Conservation (phyloP, 2,888 invertebrate species). For the Poecilus cupreus region DNA sequence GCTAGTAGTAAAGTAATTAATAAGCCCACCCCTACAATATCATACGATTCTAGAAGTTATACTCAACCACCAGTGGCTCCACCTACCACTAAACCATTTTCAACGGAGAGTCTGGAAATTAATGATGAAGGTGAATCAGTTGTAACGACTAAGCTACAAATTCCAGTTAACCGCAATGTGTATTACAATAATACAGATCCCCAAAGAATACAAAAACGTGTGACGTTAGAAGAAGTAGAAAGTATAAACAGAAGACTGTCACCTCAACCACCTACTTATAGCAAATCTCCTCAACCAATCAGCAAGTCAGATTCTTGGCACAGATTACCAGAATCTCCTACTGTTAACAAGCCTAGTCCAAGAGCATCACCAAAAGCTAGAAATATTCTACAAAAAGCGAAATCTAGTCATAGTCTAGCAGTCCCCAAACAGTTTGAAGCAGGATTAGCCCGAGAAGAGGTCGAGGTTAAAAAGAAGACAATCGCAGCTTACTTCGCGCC, state of each 20-base stretch:
- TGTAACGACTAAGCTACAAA: conserved; percentile 72
- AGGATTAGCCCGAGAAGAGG: conserved; percentile 79
- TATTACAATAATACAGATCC: conserved; percentile 49
- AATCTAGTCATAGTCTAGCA: conserved; percentile 84
- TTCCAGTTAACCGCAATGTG: conserved; percentile 67
- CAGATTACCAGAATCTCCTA: conserved; percentile 70
- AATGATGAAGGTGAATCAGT: conserved; percentile 71
- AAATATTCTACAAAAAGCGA: conserved; percentile 76
- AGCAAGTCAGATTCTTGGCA: conserved; percentile 89
- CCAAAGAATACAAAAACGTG: background rate
- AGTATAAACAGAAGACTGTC: conserved; percentile 6
- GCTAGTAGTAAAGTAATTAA: no score
- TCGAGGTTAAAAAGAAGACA: conserved; percentile 82
- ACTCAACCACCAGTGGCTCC: background rate
- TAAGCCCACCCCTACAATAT: no score
- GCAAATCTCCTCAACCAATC: conserved; percentile 68
- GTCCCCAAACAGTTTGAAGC: conserved; percentile 89
- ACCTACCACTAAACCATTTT: background rate
- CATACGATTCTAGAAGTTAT: no score
- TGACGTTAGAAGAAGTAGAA: conserved; percentile 33
- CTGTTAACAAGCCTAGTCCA: conserved; percentile 68
- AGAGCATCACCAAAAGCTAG: conserved; percentile 72
- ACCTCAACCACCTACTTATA: background rate
- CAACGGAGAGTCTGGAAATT: conserved; percentile 67
- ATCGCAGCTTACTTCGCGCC: conserved; percentile 83